Evolutionary conservation across 1,140 invertebrate species (phyloP).

Genomic region (Drosophila saltans): DNA sequence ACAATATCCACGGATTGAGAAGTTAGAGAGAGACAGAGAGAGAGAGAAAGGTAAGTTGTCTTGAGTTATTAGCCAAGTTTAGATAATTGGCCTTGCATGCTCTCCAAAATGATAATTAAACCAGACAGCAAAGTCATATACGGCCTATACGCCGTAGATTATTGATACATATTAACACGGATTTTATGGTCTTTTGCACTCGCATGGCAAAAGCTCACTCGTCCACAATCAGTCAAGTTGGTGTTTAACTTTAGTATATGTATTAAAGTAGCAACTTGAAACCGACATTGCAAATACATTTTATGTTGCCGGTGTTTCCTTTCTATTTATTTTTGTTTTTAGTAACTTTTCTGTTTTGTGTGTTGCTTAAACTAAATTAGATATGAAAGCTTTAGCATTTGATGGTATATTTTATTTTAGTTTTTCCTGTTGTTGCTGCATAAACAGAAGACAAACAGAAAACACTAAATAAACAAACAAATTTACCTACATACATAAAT

Average conservation of each 20-base stretch:
- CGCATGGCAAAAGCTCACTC: constrained; percentile 14
- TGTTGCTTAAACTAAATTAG: constrained; percentile 61
- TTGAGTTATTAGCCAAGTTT: constrained; percentile 66
- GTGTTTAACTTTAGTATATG: background rate
- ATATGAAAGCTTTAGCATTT: constrained; percentile 66
- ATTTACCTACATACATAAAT: constrained; percentile 5
- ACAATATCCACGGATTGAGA: background rate
- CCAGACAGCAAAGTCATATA: constrained; percentile 29
- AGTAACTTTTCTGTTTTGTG: too few species aligned
- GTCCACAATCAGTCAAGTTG: background rate
- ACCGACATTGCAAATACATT: constrained; percentile 15
- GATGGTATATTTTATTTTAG: constrained; percentile 5
- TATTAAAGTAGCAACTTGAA: too few species aligned
- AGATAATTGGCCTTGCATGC: constrained; percentile 68
- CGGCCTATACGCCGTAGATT: constrained; percentile 30
- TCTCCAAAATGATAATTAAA: constrained; percentile 59
- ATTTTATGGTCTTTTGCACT: constrained; percentile 71
- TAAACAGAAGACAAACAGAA: constrained; percentile 50
- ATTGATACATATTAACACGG: constrained; percentile 61
- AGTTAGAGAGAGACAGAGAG: background rate
- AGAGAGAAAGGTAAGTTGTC: constrained; percentile 53
- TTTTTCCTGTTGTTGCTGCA: constrained; percentile 37
- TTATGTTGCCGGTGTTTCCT: constrained; percentile 59
- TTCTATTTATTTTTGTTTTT: constrained; percentile 29
- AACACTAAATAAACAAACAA: constrained; percentile 10